Percentiles rank a stretch among this genome's conserved stretches.
Conservation (phyloP, 1,140 invertebrate genomes). For the Nasonia vitripennis region DNA sequence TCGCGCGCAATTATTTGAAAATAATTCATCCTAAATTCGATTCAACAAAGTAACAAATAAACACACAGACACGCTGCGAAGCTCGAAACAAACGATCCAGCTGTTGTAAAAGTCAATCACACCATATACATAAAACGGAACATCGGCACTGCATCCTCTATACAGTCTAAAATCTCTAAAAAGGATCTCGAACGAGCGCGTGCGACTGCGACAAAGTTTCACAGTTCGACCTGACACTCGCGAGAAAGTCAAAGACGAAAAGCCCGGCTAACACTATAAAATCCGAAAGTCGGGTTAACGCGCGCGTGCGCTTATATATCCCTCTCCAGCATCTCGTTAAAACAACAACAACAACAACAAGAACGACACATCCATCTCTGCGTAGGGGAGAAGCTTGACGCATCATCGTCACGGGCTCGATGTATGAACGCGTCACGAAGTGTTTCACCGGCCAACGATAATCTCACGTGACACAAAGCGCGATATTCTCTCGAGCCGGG, state of each 20-base stretch:
- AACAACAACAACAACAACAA: neutral
- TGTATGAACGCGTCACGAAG: neutral
- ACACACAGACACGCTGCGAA: no score
- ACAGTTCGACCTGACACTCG: neutral
- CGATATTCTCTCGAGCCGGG: neutral
- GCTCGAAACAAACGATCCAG: neutral
- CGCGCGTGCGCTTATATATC: neutral
- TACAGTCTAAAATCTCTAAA: neutral
- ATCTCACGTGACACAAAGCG: slow-evolving; percentile 39
- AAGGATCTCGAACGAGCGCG: neutral
- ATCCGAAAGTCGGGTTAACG: no score
- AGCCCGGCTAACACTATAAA: neutral
- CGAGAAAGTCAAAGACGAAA: neutral
- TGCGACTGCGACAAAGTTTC: neutral
- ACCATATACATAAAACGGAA: neutral
- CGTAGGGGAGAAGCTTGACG: no score
- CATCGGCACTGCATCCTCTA: neutral
- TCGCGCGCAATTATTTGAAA: no score
- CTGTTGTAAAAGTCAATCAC: neutral
- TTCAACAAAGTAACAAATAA: no score
- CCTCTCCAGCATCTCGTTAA: neutral
- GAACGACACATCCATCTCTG: no score
- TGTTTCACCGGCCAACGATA: neutral
- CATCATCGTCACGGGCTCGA: neutral
- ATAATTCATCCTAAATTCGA: no score